Base-by-base conservation (phyloP, 2,888 invertebrate species). In the Campoplex capitator region DNA sequence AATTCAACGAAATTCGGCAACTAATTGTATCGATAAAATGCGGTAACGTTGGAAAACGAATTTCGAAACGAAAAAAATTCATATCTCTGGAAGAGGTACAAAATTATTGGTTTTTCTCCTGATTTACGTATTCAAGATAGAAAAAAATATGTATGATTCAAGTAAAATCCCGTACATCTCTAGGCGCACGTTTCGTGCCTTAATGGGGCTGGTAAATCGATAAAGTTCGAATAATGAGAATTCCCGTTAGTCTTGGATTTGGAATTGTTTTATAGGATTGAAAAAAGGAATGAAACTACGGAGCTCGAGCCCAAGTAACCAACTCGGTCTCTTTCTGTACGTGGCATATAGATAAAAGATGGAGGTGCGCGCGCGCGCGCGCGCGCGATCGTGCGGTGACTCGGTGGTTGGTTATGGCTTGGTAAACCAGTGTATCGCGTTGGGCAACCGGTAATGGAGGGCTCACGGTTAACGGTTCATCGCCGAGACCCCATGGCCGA, bases 391-490 rank as follows among this genome's bases (percentile, higher is more conserved):
- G 74, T 58, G 75, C 8, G 76, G 48, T 56, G 79, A 32, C 51
- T 35, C 79, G 71, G 80, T 80, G 80, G 80, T 80, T 56, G 68
- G 42, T 83, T 83, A 71, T 48, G 83, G 68, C 85, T 73, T 58
- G 68, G 70, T 67, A 68, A 58, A 23, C 78, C 76, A 71, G 58
- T 81, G 83, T 42, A 77, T 83, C 84, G 86, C 85, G 86, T 86
- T 84, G 87, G 82, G 81, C 81, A 81, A 86, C 86, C 86, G 86
- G 87, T 84, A 87, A 87, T 83, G 84, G 87, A 87, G 87, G 84
- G 84, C 78, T 84, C 75, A 71, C 78, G 87, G 77, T 78, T 87
- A 87, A 87, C 87, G 87, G 87, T 87, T 84, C 65, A 87, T 87
- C 83, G 70, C 77, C 78, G 81, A 84, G 84, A 78, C 78, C 81